Evolutionary conservation across 2,888 invertebrate species (phyloP).

Genomic region (Timema cristinae): DNA sequence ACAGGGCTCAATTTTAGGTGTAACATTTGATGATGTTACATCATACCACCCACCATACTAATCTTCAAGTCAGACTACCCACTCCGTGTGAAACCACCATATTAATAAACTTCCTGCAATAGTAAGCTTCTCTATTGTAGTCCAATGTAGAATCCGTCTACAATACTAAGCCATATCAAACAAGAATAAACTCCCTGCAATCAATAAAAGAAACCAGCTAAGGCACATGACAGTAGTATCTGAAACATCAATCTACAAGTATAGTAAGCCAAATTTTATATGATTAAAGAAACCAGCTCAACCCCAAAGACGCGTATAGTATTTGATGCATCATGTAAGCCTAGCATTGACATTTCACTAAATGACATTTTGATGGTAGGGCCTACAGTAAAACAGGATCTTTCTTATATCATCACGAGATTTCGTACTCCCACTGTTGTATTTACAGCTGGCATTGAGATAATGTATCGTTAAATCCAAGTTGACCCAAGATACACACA

Average conservation of each 20-base stretch:
- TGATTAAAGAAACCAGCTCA: neutral
- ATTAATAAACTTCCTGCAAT: no score
- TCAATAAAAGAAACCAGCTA: no score
- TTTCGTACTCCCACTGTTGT: neutral
- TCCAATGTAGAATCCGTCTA: no score
- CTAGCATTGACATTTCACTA: neutral
- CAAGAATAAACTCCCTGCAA: no score
- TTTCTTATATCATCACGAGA: neutral
- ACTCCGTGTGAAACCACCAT: no score
- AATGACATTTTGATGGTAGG: neutral
- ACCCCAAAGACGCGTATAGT: neutral
- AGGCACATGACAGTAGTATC: neutral
- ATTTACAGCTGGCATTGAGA: slow-evolving; percentile 2
- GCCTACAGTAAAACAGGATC: neutral
- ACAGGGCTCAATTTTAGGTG: no score
- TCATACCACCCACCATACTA: no score
- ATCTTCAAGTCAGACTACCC: no score
- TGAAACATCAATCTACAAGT: neutral
- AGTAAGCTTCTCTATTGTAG: no score
- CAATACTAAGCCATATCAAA: no score
- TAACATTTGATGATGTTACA: no score
- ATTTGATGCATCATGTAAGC: neutral
- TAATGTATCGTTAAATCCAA: slow-evolving; percentile 12
- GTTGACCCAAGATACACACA: neutral
- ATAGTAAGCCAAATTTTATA: neutral